These are phyloP conservation scores for Epicauta chinensis DNA, from an alignment of 1,140 invertebrate species.

Conservation along the genomic window DNA sequence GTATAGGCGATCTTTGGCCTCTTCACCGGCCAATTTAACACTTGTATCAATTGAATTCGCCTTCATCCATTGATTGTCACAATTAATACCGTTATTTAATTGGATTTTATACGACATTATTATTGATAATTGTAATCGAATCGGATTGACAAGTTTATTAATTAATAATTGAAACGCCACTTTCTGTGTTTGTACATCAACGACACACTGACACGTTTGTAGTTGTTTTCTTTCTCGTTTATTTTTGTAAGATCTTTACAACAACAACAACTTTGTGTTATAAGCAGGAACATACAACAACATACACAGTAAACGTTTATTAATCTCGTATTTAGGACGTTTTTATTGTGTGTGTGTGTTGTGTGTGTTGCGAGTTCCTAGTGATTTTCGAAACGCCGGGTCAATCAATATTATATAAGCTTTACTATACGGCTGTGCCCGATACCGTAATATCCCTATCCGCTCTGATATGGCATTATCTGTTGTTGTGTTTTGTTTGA, in stretches of 20 bases:
- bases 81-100: conserved; percentile 37
- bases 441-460: no score
- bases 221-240: conserved; percentile 15
- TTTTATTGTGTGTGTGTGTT: conserved; percentile 26
- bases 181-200: no score
- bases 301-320: background rate
- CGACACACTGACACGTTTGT: no score
- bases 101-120: conserved; percentile 39
- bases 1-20: conserved; percentile 74
- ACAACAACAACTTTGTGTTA: conserved; percentile 14
- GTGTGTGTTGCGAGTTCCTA: no score
- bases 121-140: conserved; percentile 12
- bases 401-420: conserved; percentile 7
- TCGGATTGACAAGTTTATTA: conserved; percentile 1
- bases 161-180: background rate
- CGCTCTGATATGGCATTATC: no score
- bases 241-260: conserved; percentile 6
- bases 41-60: conserved; percentile 47
- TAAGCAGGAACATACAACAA: conserved; percentile 7
- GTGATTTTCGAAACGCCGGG: background rate
- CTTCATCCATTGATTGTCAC: conserved; percentile 33
- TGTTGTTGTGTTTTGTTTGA: no score
- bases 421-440: no score
- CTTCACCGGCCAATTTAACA: conserved; percentile 65
- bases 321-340: conserved; percentile 27